Percentiles rank a stretch among this genome's conserved stretches.
These are phyloP conservation scores for Chionis minor DNA, from an alignment of 2,113 vertebrate species.

Conservation along the genomic window DNA sequence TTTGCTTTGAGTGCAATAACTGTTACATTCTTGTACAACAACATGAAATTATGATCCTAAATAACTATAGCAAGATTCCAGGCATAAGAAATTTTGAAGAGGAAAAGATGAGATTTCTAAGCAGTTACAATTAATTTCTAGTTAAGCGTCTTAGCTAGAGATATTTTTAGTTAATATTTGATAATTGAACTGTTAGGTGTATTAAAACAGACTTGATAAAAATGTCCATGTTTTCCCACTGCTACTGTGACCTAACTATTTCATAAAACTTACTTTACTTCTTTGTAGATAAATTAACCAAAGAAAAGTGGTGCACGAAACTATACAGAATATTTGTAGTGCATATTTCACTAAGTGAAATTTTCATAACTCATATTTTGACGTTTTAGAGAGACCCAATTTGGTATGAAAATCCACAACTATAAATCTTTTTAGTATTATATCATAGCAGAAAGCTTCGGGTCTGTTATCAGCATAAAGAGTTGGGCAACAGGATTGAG, in stretches of 20 bases:
- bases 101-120: neutral
- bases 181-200: slow-evolving; percentile 27
- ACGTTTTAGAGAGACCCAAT: neutral
- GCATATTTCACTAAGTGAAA: neutral
- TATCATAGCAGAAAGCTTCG: neutral
- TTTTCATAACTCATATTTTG: neutral
- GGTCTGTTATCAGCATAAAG: neutral
- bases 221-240: neutral
- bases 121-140: slow-evolving; percentile 1
- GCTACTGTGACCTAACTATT: neutral
- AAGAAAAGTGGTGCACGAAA: neutral
- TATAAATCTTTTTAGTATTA: neutral
- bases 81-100: neutral
- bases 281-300: neutral
- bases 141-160: neutral
- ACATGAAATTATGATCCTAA: slow-evolving; percentile 1
- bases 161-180: slow-evolving; percentile 33
- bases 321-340: neutral
- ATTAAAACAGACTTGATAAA: slow-evolving; percentile 3
- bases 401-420: neutral
- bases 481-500: neutral
- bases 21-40: neutral
- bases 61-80: neutral
- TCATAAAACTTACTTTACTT: neutral
- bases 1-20: neutral